Evolutionary conservation across 2,113 vertebrate species (phyloP), one percentile per base, ranked within the genome.

Genomic region (Pogonocichla stellata): DNA sequence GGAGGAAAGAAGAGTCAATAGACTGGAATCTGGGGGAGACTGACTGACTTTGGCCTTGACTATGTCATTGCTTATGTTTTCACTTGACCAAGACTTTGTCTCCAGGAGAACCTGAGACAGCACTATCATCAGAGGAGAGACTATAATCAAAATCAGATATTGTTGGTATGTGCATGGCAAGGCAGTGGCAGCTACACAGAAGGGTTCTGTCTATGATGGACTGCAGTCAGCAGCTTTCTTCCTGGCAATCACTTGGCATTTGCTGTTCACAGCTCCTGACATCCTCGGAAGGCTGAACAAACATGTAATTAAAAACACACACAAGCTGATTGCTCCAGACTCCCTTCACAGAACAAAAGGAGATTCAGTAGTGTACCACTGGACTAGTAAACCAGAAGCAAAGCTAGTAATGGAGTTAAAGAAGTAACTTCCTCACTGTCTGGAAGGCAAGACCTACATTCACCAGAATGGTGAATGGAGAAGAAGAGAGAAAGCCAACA

Each of bases 131-230:
- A 75, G 92, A 96, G 79, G 53, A 92, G 88, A 95, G 86, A 94
- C 93, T 88, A 74, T 81, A 94, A 96, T 96, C 92, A 96, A 94
- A 94, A 95, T 95, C 96, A 96, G 93, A 89, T 95, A 97, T 93
- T 7, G 9, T 45, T 8, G 79, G 95, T 92, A 94, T 95, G 93
- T 78, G 80, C 80, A 95, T 83, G 82, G 85, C 90, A 92, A 86
- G 73, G 92, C 90, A 90, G 93, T 82, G 90, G 93, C 93, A 96
- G 92, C 43, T 86, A 74, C 92, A 94, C 82, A 94, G 93, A 86
- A 94, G 82, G 57, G 88, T 75, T 96, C 90, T 83, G 91, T 72
- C 88, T 81, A 9, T 6, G 42, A 90, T 61, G 77, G 70, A 81
- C 88, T 81, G 77, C 75, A 96, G 77, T 95, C 92, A 93, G 88